Conservation (phyloP, 2,888 invertebrate genomes). For the Machimus rusticus region DNA sequence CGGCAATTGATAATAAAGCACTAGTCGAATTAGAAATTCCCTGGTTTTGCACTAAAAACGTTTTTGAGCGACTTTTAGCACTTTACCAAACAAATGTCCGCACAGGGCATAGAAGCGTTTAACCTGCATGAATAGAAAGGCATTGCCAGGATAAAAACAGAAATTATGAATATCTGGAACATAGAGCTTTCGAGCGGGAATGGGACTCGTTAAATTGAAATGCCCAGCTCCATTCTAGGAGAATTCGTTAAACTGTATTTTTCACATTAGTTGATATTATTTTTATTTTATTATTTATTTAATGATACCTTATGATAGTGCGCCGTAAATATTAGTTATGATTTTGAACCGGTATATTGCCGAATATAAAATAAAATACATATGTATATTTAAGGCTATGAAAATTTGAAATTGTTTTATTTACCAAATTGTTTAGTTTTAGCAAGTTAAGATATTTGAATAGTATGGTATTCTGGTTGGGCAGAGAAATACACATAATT, state of each 20-base stretch:
- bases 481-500: too few relatives aligned
- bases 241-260: background rate
- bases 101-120: background rate
- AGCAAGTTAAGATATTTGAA: too few relatives aligned
- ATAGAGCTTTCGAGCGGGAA: background rate
- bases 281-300: too few relatives aligned
- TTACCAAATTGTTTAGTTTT: too few relatives aligned
- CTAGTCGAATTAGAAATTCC: background rate
- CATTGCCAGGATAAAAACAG: background rate
- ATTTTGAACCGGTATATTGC: too few relatives aligned
- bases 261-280: too few relatives aligned
- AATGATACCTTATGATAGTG: too few relatives aligned
- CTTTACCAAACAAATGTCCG: background rate
- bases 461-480: too few relatives aligned
- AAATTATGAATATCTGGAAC: background rate
- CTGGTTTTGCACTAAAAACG: conserved; percentile 30
- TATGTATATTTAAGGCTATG: too few relatives aligned
- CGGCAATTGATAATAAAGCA: background rate
- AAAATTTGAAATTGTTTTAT: too few relatives aligned
- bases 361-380: too few relatives aligned
- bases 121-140: background rate
- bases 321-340: too few relatives aligned
- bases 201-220: background rate
- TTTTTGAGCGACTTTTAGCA: background rate
- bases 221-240: background rate